Conservation (phyloP, 2,888 invertebrate genomes). For the Drosophila emarginata region DNA sequence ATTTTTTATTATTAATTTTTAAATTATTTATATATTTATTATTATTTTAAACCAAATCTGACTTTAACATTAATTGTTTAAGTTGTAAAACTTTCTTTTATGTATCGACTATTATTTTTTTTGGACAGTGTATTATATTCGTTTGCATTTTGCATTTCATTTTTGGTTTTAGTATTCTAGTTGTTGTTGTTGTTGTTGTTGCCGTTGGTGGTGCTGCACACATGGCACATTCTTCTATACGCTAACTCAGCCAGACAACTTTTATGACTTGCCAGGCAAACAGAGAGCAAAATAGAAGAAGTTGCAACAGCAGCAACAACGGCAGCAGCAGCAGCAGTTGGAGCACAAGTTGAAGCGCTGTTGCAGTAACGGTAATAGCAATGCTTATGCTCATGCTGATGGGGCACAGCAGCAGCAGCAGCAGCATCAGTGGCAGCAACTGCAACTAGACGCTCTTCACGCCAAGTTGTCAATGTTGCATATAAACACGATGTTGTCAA, state of each 20-base stretch:
- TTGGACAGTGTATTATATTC: constrained; percentile 47
- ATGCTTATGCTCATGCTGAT: constrained; percentile 41
- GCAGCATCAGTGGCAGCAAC: constrained; percentile 13
- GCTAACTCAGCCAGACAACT: constrained; percentile 51
- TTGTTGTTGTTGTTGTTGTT: not conserved
- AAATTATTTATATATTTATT: too few species aligned
- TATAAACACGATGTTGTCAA: constrained; percentile 67
- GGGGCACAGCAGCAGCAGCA: constrained; percentile 32
- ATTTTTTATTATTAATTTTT: too few species aligned
- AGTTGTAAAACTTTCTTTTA: too few species aligned
- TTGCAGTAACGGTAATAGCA: constrained; percentile 55
- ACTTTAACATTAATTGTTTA: too few species aligned
- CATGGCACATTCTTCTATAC: constrained; percentile 41
- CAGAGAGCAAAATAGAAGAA: constrained; percentile 3
- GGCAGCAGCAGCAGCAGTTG: not conserved
- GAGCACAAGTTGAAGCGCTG: constrained; percentile 11
- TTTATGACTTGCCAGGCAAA: constrained; percentile 62
- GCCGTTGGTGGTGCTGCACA: constrained; percentile 28
- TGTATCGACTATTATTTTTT: not conserved
- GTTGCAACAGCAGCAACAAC: not conserved
- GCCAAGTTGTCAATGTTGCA: constrained; percentile 74
- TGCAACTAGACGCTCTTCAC: constrained; percentile 55
- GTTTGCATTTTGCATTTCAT: constrained; percentile 46
- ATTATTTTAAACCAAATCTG: too few species aligned
- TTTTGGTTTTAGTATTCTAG: constrained; percentile 25